phyloP scores from a whole-genome alignment of 2,888 invertebrate species.

The Argyra leucocephala region DNA sequence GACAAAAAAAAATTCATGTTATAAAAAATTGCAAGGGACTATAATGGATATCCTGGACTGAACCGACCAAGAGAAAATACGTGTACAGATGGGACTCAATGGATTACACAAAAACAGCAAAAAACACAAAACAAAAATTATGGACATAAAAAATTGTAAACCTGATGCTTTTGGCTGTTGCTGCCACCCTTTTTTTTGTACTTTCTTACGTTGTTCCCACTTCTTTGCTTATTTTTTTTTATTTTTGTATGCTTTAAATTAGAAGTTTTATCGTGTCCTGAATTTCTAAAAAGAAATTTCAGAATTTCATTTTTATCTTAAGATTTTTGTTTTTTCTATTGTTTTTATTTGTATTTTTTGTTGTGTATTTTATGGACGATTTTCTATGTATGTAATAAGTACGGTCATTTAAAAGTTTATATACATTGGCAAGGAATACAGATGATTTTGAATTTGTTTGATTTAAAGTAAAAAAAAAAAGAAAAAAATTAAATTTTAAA shows the following conservation, averaged over 20 bases:
- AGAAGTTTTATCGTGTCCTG: slow-evolving; percentile 44
- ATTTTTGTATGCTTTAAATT: slow-evolving; percentile 36
- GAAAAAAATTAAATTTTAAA: too few relatives aligned
- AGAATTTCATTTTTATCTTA: not conserved
- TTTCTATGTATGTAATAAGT: too few relatives aligned
- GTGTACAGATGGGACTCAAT: not conserved
- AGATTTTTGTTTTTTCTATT: not conserved
- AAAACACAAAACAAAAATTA: too few relatives aligned
- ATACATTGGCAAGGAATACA: too few relatives aligned
- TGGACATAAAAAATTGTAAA: not conserved
- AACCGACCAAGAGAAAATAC: not conserved
- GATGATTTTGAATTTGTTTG: too few relatives aligned
- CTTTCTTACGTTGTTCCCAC: slow-evolving; percentile 8
- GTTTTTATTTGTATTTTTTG: not conserved
- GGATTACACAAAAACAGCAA: not conserved
- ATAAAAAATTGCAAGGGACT: not conserved
- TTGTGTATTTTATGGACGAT: not conserved
- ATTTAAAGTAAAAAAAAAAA: too few relatives aligned
- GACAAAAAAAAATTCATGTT: not conserved
- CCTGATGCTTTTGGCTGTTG: not conserved
- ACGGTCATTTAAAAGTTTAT: too few relatives aligned
- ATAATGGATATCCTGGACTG: too few relatives aligned
- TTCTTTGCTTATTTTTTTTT: slow-evolving; percentile 2
- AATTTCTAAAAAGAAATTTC: slow-evolving; percentile 38
- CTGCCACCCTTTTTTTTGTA: slow-evolving; percentile 13